These are phyloP conservation scores for Eugnorisma glareosa DNA, from an alignment of 2,888 invertebrate genomes.

Conservation along the genomic window DNA sequence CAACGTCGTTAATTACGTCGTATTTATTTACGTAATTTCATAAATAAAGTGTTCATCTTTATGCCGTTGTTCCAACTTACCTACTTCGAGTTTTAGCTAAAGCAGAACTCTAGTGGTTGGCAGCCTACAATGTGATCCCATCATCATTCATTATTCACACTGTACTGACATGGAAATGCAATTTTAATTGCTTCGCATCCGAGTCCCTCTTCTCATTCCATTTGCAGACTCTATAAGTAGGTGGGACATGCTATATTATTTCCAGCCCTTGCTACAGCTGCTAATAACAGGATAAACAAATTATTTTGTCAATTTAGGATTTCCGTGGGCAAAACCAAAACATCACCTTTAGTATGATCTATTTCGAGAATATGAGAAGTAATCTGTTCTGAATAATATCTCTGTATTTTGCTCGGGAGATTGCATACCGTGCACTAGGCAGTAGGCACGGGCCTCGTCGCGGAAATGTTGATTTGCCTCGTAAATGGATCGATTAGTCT, in stretches of 20 bases:
- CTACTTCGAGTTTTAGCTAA: neutral
- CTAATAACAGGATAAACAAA: neutral
- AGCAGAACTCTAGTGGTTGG: neutral
- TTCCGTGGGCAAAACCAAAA: neutral
- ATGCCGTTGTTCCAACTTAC: neutral
- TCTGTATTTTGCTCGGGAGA: slow-evolving; percentile 1
- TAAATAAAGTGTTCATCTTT: neutral
- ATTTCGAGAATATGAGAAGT: neutral
- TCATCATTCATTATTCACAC: slow-evolving; percentile 4
- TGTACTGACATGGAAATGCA: slow-evolving; percentile 6
- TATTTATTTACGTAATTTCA: no score
- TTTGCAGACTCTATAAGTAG: neutral
- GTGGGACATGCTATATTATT: neutral
- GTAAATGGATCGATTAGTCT: slow-evolving; percentile 42
- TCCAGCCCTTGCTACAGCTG: neutral
- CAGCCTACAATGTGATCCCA: neutral
- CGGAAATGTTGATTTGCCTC: slow-evolving; percentile 48
- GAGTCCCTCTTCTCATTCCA: neutral
- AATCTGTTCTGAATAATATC: slow-evolving; percentile 7
- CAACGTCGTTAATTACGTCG: no score
- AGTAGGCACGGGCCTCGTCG: neutral
- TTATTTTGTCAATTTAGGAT: neutral
- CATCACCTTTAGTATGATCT: neutral
- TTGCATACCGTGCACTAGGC: neutral
- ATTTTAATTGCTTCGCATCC: slow-evolving; percentile 1